A percentile compares a stretch with the other conserved stretches of the same genome.
Conservation (phyloP, 2,797 vertebrate genomes). For the Gambelia wislizenii region DNA sequence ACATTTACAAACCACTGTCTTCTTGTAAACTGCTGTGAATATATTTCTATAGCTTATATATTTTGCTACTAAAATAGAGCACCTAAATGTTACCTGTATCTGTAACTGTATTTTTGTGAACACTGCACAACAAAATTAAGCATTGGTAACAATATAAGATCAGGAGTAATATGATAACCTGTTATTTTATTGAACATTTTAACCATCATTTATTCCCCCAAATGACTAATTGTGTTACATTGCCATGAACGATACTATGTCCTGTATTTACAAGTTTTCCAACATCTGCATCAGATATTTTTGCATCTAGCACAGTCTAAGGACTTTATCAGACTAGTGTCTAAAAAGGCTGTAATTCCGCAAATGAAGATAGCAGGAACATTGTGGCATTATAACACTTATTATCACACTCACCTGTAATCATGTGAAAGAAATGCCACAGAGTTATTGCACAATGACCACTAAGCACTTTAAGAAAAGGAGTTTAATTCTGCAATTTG, state of each 20-base stretch:
- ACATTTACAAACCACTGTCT: neutral
- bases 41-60: neutral
- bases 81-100: neutral
- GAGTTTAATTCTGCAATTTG: too few relatives aligned
- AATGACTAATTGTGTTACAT: neutral
- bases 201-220: neutral
- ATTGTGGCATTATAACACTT: too few relatives aligned
- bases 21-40: neutral
- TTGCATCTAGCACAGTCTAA: neutral
- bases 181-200: neutral
- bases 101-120: neutral
- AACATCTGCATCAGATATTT: neutral
- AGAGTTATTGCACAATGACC: too few relatives aligned
- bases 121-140: neutral
- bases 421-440: too few relatives aligned
- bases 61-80: neutral
- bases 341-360: too few relatives aligned
- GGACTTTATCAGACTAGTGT: too few relatives aligned
- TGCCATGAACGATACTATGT: neutral
- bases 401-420: too few relatives aligned
- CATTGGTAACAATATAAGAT: neutral
- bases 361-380: too few relatives aligned
- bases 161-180: neutral
- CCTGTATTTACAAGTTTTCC: neutral
- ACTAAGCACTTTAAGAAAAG: too few relatives aligned